Conservation (phyloP, 1,140 invertebrate species). For the Anastatus disparis region DNA sequence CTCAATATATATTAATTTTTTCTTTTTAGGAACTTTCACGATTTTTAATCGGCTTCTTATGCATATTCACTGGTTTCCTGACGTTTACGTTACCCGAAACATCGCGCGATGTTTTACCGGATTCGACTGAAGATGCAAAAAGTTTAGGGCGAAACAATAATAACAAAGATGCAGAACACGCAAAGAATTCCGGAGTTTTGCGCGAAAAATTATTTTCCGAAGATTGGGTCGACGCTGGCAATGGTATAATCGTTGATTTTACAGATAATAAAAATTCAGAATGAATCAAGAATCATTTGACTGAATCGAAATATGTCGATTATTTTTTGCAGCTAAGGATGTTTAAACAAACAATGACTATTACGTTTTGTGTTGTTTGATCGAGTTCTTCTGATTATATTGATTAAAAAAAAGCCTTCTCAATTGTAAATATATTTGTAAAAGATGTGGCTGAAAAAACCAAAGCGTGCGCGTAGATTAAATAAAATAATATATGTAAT, state of each 20-base stretch:
- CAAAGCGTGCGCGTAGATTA: conserved; percentile 38
- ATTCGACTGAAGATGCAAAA: conserved; percentile 74
- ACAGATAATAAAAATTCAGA: conserved; percentile 50
- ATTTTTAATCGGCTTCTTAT: conserved; percentile 44
- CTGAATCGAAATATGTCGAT: neutral
- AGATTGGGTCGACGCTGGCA: conserved; percentile 58
- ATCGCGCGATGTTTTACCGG: conserved; percentile 71
- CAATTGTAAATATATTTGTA: conserved; percentile 27
- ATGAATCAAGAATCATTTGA: conserved; percentile 5
- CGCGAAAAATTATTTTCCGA: conserved; percentile 59
- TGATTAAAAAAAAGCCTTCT: conserved; percentile 14
- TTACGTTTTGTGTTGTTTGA: neutral
- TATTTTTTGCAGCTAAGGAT: neutral
- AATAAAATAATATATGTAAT: no score
- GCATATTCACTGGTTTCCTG: conserved; percentile 69
- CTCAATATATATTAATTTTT: no score
- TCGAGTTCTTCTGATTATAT: neutral
- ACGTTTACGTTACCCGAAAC: conserved; percentile 77
- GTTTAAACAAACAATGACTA: no score
- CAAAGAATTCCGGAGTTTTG: conserved; percentile 48
- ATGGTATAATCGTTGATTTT: conserved; percentile 61
- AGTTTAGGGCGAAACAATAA: conserved; percentile 44
- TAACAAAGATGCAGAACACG: conserved; percentile 29
- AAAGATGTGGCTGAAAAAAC: conserved; percentile 30
- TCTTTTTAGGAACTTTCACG: conserved; percentile 27